Percentiles rank a stretch among this genome's conserved stretches.
Conservation (phyloP, 2,797 vertebrate species). For the Epinephelus malabaricus region DNA sequence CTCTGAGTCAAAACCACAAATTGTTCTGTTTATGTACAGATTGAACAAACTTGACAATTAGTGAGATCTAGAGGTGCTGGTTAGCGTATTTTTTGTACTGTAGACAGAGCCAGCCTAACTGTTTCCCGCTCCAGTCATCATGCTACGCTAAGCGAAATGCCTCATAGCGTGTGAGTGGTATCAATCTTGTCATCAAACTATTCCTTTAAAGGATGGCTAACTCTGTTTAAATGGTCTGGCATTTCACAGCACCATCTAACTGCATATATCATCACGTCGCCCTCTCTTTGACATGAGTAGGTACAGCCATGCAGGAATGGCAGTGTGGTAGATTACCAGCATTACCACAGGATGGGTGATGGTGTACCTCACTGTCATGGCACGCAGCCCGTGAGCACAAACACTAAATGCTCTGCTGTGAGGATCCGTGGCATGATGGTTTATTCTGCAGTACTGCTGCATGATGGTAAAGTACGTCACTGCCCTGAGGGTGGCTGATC, state of each 20-base stretch:
- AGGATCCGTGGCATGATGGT: slow-evolving; percentile 26
- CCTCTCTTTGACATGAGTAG: slow-evolving; percentile 12
- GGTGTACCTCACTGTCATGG: slow-evolving; percentile 38
- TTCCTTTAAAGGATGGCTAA: slow-evolving; percentile 16
- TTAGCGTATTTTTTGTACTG: neutral
- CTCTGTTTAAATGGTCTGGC: slow-evolving; percentile 6
- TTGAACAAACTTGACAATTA: neutral
- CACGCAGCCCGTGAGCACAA: neutral
- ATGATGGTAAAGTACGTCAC: slow-evolving; percentile 61
- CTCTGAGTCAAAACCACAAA: neutral
- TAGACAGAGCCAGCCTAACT: neutral
- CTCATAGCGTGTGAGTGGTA: neutral
- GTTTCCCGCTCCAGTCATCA: neutral
- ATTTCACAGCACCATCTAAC: neutral
- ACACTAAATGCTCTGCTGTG: slow-evolving; percentile 23
- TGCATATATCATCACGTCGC: neutral
- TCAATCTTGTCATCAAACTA: neutral
- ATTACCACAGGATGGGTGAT: slow-evolving; percentile 49
- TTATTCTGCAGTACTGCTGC: slow-evolving; percentile 42
- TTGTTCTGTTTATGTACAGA: neutral
- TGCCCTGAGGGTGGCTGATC: slow-evolving; percentile 47
- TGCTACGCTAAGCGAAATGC: neutral
- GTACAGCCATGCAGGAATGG: slow-evolving; percentile 11
- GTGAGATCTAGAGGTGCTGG: neutral
- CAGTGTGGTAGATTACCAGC: slow-evolving; percentile 32